A percentile compares a stretch with the other conserved stretches of the same genome.
phyloP scores from a whole-genome alignment of 2,797 vertebrate genomes.

The Squalus acanthias region DNA sequence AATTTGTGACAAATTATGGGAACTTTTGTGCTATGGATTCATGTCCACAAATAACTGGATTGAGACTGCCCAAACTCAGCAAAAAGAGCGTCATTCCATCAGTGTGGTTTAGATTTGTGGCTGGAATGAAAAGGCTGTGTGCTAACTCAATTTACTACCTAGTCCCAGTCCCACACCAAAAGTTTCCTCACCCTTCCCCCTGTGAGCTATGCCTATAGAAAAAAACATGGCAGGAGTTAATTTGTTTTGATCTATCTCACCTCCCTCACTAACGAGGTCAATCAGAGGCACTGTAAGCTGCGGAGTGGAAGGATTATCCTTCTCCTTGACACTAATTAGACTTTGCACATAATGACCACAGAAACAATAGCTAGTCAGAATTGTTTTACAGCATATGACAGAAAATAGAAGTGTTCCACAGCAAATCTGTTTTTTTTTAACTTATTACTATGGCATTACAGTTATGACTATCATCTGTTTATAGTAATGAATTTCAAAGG shows the following conservation, averaged over 20 bases:
- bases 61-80: not conserved
- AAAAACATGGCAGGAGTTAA: slow-evolving; percentile 17
- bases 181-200: not conserved
- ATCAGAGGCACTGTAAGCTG: not conserved
- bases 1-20: not conserved
- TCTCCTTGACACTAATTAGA: slow-evolving; percentile 31
- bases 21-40: not conserved
- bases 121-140: not conserved
- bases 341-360: slow-evolving; percentile 28
- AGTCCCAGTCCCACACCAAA: not conserved
- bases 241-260: slow-evolving; percentile 33
- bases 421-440: not conserved
- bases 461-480: not conserved
- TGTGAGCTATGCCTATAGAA: not conserved
- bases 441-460: not conserved
- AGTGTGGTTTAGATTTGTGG: not conserved
- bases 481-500: slow-evolving; percentile 16
- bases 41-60: not conserved
- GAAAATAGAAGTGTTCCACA: not conserved
- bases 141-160: not conserved
- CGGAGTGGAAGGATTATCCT: not conserved
- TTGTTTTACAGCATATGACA: not conserved
- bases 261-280: slow-evolving; percentile 9
- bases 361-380: slow-evolving; percentile 3
- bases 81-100: not conserved